phyloP scores from a whole-genome alignment of 2,113 vertebrate species.

The Heterotilapia buettikoferi region DNA sequence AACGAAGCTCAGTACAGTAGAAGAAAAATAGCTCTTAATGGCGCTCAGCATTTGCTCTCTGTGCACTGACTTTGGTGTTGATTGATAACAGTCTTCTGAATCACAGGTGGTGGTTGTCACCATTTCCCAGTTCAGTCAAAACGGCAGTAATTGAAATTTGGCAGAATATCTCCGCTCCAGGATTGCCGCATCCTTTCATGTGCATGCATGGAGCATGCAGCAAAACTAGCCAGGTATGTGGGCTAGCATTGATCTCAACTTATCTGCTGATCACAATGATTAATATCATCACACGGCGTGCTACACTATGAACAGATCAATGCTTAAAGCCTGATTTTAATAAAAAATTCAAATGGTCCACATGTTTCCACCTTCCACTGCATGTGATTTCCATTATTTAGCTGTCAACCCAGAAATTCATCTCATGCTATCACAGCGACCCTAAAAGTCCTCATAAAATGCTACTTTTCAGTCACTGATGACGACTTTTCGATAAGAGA shows the following conservation, averaged over 20 bases:
- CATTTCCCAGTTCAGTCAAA: background rate
- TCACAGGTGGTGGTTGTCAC: background rate
- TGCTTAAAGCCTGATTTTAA: background rate
- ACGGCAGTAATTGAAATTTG: background rate
- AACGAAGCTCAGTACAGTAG: background rate
- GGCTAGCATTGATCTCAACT: background rate
- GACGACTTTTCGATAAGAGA: background rate
- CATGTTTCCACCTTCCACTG: background rate
- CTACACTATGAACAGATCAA: background rate
- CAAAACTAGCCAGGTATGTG: background rate
- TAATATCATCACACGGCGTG: background rate
- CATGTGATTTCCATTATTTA: conserved; percentile 7
- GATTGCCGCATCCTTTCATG: background rate
- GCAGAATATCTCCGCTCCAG: accelerated
- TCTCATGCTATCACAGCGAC: background rate
- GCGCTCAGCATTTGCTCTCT: accelerated
- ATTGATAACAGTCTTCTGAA: background rate
- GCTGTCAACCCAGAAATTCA: background rate
- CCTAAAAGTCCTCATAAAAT: background rate
- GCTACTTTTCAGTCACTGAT: background rate
- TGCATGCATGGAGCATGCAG: accelerated
- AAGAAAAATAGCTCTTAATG: background rate
- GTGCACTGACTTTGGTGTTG: background rate
- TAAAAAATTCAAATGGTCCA: background rate
- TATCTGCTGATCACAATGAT: background rate